Evolutionary conservation across 2,888 invertebrate species (phyloP), one percentile per base, ranked within the genome.

Genomic region (Chironomus tentans): DNA sequence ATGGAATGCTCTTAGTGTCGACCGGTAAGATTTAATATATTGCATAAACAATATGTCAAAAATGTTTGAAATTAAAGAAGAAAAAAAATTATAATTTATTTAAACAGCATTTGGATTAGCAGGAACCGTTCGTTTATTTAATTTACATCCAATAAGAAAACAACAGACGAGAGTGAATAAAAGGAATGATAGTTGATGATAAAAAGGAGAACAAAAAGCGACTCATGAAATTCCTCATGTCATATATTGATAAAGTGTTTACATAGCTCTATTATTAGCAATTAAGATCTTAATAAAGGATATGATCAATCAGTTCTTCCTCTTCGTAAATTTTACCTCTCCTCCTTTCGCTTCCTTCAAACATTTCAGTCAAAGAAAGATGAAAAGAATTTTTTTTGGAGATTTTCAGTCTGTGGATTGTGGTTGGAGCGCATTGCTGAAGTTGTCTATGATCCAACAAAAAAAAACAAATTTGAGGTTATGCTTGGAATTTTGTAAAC

Each of bases 91-190:
- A 22, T 65, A 24, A 24, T 65, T 65, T 65, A 18, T 65, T 65
- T 65, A 22, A 22, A 48, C 56, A 62, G 74, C 7, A 7, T 74
- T 74, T 47, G 74, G 62, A n/a, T 5, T 46, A 38, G 12, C 18
- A 6, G 65, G 68, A 18, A 7, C 21, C 2, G 74, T 65, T 15
- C 24, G 74, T 15, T 21, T 74, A 46, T 74, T 74, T 24, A 74
- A 74, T 22, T 15, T 74, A 12, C 68, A 46, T 28, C 74, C 65
- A 12, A 68, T 68, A 21, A 46, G 28, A 22, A 62, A 72, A 68
- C 15, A 28, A 15, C 21, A 18, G 13, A 24, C 18, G 21, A 22
- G 24, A 24, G 65, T 65, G 22, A 65, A 65, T 24, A 13, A 2
- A 18, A 6, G 18, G 5, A 56, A 7, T 56, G n/a, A 65, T 13